These are phyloP conservation scores for Austrofundulus limnaeus DNA, from an alignment of 2,113 vertebrate species.

Conservation along the genomic window DNA sequence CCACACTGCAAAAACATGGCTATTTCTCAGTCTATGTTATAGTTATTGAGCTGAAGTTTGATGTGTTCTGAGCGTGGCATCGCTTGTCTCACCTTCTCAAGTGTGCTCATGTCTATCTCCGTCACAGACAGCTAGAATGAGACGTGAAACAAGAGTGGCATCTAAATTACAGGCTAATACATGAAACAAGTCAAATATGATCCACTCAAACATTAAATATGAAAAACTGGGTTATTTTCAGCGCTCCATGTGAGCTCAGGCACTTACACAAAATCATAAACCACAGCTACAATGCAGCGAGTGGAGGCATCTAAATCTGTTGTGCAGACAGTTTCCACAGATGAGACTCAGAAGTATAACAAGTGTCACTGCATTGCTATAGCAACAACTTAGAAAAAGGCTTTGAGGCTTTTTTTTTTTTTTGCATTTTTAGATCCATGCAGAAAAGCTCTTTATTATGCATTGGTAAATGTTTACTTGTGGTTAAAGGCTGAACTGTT, in stretches of 20 bases:
- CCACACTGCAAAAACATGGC: too few relatives aligned
- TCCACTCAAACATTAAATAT: slow-evolving; percentile 15
- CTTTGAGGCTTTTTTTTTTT: slow-evolving; percentile 18
- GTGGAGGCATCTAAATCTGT: slow-evolving; percentile 37
- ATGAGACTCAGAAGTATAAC: slow-evolving; percentile 39
- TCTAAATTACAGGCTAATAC: slow-evolving; percentile 11
- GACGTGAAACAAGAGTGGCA: slow-evolving; percentile 20
- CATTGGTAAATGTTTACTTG: slow-evolving; percentile 9
- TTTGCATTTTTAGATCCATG: background rate
- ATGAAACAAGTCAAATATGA: background rate
- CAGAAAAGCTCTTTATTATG: too few relatives aligned
- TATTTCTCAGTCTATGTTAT: too few relatives aligned
- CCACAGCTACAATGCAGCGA: slow-evolving; percentile 13
- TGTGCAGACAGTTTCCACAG: slow-evolving; percentile 49
- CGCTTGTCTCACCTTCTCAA: slow-evolving; percentile 60
- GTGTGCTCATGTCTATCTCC: slow-evolving; percentile 46
- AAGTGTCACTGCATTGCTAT: slow-evolving; percentile 50
- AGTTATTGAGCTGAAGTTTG: too few relatives aligned
- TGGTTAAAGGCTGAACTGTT: slow-evolving; percentile 32
- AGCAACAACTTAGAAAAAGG: slow-evolving; percentile 40
- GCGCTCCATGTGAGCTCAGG: background rate
- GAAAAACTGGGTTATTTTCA: background rate
- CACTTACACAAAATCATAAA: slow-evolving; percentile 12
- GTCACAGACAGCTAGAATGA: slow-evolving; percentile 63
- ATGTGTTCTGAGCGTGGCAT: background rate